Conservation (phyloP, 2,797 vertebrate species). For the Lycodopsis pacificus region DNA sequence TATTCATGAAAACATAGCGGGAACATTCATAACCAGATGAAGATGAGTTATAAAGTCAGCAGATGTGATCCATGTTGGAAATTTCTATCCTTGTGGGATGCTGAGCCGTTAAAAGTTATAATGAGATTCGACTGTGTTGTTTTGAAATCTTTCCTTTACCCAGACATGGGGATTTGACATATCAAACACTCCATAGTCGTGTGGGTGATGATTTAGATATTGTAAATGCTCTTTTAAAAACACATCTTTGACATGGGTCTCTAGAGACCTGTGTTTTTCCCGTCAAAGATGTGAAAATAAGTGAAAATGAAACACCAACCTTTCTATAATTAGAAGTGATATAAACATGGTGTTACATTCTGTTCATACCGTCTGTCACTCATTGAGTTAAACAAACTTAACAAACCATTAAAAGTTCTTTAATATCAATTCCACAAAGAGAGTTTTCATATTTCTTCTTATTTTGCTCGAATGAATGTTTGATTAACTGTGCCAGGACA, state of each 20-base stretch:
- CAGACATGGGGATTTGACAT: conserved; percentile 2
- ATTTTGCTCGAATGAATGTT: conserved; percentile 15
- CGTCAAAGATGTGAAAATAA: conserved; percentile 28
- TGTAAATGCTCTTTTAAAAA: conserved; percentile 20
- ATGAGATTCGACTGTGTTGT: conserved; percentile 12
- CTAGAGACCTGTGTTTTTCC: neutral
- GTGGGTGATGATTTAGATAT: neutral
- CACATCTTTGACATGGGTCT: neutral
- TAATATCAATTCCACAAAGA: neutral
- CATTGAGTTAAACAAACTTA: conserved; percentile 13
- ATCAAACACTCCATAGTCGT: neutral
- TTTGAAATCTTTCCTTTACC: conserved; percentile 4
- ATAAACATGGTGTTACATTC: neutral
- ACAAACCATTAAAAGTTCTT: neutral
- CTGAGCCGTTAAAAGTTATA: neutral
- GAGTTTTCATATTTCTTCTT: conserved; percentile 5
- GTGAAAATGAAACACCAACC: conserved; percentile 51
- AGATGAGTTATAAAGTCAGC: conserved; percentile 32
- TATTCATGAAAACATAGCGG: conserved; percentile 21
- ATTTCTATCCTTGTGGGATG: conserved; percentile 12
- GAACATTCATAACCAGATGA: conserved; percentile 35
- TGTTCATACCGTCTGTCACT: conserved; percentile 18
- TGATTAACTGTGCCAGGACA: neutral
- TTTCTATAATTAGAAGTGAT: conserved; percentile 44
- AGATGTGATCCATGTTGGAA: conserved; percentile 40